Evolutionary conservation across 35 echinoderm and acorn worm genomes (phyloP).

Genomic region (Heliocidaris erythrogramma): DNA sequence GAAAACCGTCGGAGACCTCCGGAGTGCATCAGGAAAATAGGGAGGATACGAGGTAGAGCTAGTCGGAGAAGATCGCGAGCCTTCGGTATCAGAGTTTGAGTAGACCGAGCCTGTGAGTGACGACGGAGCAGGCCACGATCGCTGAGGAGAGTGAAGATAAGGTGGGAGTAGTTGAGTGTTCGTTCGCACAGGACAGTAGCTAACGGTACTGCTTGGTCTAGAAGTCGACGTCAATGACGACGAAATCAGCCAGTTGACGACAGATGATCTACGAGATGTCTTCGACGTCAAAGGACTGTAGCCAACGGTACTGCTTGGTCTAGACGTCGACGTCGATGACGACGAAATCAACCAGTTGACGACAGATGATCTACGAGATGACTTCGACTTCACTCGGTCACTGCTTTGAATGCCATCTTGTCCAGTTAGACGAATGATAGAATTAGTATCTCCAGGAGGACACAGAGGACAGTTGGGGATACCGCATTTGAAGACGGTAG

Average conservation of each 20-base stretch:
- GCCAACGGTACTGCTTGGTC: too few relatives aligned
- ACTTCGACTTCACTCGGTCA: too few relatives aligned
- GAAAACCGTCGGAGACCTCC: background rate
- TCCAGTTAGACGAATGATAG: too few relatives aligned
- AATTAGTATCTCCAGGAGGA: background rate
- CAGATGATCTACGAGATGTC: background rate
- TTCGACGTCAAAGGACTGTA: too few relatives aligned
- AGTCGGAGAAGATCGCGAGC: conserved; percentile 20
- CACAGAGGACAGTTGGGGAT: conserved; percentile 28
- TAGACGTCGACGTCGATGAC: too few relatives aligned
- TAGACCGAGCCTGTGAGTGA: background rate
- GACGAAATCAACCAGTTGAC: too few relatives aligned
- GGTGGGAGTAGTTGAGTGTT: background rate
- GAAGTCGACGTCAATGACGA: background rate
- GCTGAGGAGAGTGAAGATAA: background rate
- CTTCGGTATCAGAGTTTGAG: background rate
- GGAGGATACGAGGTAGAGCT: background rate
- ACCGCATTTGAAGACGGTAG: conserved; percentile 4
- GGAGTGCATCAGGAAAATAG: background rate
- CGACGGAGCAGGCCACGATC: background rate
- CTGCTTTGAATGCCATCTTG: too few relatives aligned
- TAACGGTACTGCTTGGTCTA: background rate
- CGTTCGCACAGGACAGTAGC: background rate
- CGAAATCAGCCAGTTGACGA: background rate
- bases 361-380: too few relatives aligned